These are phyloP conservation scores for Gorsachius goisagi DNA, from an alignment of 2,113 vertebrate genomes.

Conservation along the genomic window DNA sequence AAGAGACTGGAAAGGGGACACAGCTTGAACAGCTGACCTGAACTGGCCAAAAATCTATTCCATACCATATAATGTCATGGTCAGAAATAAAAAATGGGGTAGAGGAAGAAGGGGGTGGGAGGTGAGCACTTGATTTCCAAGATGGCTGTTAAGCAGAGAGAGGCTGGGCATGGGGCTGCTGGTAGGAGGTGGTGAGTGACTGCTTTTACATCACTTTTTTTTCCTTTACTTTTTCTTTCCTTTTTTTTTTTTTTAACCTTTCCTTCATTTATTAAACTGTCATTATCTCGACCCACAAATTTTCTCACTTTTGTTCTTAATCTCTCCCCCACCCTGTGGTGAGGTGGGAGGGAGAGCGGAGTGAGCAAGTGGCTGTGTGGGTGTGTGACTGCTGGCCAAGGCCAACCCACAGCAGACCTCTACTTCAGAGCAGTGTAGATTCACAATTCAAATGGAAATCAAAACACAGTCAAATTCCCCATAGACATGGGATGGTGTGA, in stretches of 20 bases:
- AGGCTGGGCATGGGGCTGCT: not conserved
- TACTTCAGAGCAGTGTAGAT: not conserved
- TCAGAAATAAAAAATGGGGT: not conserved
- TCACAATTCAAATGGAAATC: not conserved
- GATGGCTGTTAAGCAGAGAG: not conserved
- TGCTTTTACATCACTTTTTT: not conserved
- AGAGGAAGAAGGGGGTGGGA: not conserved
- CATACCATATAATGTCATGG: rapidly evolving
- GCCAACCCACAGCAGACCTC: not conserved
- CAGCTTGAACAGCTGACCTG: not conserved
- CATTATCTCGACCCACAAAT: constrained; percentile 15
- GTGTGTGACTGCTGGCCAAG: constrained; percentile 10
- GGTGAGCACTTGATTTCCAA: not conserved
- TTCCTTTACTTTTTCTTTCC: not conserved
- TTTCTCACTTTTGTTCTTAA: constrained; percentile 32
- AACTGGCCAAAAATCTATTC: not conserved
- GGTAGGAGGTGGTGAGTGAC: not conserved
- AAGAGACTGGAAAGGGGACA: not conserved
- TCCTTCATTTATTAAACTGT: not conserved
- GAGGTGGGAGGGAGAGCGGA: not conserved
- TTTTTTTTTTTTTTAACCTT: not conserved
- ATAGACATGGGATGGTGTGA: not conserved
- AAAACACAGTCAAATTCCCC: not conserved
- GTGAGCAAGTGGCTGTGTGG: not conserved
- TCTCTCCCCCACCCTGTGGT: not conserved